Conservation (phyloP, 2,113 vertebrate genomes). For the Turnix velox region DNA sequence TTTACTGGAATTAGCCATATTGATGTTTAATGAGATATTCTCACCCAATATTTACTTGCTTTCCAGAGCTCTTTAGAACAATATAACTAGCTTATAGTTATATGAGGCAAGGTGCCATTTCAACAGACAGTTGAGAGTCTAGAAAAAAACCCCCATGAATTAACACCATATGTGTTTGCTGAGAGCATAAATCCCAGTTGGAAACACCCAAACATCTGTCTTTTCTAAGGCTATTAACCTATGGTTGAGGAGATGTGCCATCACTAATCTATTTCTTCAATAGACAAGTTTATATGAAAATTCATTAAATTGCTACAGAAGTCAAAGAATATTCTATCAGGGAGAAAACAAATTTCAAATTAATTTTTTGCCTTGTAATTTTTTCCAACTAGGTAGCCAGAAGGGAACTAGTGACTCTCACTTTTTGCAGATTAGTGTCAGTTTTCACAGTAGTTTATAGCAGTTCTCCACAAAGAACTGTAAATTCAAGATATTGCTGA, state of each 20-base stretch:
- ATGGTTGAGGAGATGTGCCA: constrained; percentile 14
- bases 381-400: background rate
- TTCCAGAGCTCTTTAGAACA: constrained; percentile 1
- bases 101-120: constrained; percentile 39
- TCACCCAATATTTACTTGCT: background rate
- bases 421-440: background rate
- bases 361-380: background rate
- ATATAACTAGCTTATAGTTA: background rate
- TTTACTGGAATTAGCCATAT: background rate
- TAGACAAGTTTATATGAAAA: background rate
- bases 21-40: background rate
- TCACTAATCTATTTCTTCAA: background rate
- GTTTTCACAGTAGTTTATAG: constrained; percentile 1
- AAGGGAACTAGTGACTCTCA: background rate
- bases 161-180: constrained; percentile 50
- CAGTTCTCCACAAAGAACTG: background rate
- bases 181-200: constrained; percentile 3
- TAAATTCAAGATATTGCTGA: background rate
- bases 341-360: background rate
- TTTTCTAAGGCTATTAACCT: constrained; percentile 53
- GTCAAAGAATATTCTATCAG: background rate
- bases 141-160: constrained; percentile 57
- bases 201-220: constrained; percentile 54
- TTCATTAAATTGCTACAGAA: background rate
- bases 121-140: constrained; percentile 50